Base-by-base conservation (phyloP, 64 coral and sea anemone genomes). In the Stylophora pistillata region DNA sequence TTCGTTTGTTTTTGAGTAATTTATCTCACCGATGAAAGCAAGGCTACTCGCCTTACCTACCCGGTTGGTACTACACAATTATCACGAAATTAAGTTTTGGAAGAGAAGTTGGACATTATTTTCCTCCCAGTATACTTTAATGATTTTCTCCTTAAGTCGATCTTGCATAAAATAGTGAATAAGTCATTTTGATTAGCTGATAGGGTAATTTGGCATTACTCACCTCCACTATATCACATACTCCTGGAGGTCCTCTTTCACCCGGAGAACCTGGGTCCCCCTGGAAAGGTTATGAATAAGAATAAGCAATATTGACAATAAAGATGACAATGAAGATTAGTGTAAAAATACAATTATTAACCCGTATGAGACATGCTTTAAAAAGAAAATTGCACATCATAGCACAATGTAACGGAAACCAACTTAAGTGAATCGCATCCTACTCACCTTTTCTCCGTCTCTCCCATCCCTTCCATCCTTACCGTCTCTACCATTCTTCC, bases 401-500 rank as follows among this genome's bases (percentile, higher is more conserved):
- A 47, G 37, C 7, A 15, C 12, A 15, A 5, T 16, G 60, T 63
- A 16, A 64, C 23, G 61, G 17, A 64, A 64, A 21, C 1, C 15
- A n/a, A 15, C 7, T 64, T 6, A 15, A 21, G 21, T 25, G 9
- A 68, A 68, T 25, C n/a, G 25, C 7, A 21, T 25, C 26, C 21
- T 1, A 62, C 55, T 30, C 60, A 92, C 91, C 91, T 81, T 92
- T 13, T 57, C 54, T 25, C 91, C 91, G 18, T 87, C 86, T 1
- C 75, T 56, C 64, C 91, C 91, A 73, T 84, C 26, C 21, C 61
- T 87, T 29, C 91, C 91, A 74, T 71, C 29, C 29, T 30, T 4
- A 20, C 91, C 91, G 73, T 92, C 85, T 73, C 91, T 92, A 18
- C 91, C 91, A 72, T 92, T 70, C 66, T 70, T 71, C 62, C 91